phyloP scores from a whole-genome alignment of 2,888 invertebrate genomes.

The Cheilosia scutellata region DNA sequence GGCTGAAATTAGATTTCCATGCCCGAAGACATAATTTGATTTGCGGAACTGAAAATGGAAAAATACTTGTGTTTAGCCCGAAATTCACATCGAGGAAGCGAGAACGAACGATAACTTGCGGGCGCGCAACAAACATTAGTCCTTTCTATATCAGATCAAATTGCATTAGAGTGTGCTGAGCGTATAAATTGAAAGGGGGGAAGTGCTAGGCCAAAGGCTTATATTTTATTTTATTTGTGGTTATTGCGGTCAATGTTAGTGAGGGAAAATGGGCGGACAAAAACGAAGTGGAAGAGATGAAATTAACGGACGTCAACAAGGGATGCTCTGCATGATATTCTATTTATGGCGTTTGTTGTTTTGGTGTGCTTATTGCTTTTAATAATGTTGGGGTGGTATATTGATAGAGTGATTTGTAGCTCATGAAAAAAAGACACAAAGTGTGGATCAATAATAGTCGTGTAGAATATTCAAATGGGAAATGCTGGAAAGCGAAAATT shows the following conservation, averaged over 20 bases:
- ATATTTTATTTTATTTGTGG: constrained; percentile 19
- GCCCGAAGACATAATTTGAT: constrained; percentile 30
- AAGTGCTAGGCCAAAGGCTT: neutral
- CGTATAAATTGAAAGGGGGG: neutral
- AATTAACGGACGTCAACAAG: neutral
- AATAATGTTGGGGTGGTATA: neutral
- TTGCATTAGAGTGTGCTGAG: constrained; percentile 12
- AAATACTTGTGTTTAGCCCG: constrained; percentile 6
- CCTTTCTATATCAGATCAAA: constrained; percentile 37
- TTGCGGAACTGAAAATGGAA: constrained; percentile 28
- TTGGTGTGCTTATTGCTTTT: constrained; percentile 10
- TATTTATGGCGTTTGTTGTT: neutral
- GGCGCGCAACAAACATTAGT: constrained; percentile 4
- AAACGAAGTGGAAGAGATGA: neutral
- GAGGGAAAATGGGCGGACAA: neutral
- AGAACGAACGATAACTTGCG: constrained; percentile 6
- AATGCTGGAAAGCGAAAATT: too few species aligned
- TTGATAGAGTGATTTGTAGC: neutral
- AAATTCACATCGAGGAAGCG: neutral
- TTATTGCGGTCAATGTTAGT: constrained; percentile 5
- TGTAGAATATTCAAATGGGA: too few species aligned
- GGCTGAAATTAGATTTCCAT: constrained; percentile 32
- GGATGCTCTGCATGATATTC: neutral
- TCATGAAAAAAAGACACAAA: neutral
- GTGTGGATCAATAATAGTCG: neutral